Base-by-base conservation (phyloP, 2,888 invertebrate species). In the Carabus problematicus region DNA sequence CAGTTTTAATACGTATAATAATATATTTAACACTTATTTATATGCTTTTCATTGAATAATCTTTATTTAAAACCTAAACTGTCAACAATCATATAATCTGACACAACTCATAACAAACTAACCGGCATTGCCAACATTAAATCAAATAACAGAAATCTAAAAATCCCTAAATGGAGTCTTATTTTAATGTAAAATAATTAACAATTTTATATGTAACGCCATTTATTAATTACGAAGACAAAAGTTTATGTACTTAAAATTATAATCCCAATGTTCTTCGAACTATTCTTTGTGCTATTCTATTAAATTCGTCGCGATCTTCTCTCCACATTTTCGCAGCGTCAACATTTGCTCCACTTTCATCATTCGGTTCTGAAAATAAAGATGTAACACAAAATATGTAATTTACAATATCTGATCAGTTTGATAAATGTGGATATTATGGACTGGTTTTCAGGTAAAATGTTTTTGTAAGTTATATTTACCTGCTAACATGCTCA, bases 301-400 rank as follows among this genome's bases (percentile, higher is more conserved):
- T 89, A 78, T 97, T 93, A 80, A 99, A 99, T 80, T 97, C 94
- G 11, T 90, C 88, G 11, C 97, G 86, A 79, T 98, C 93, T 81
- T 99, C 98, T 70, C 98, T 86, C 98, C 98, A 98, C 94, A 98
- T 97, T 84, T 98, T 98, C 0, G 98, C 98, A 8, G 99, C 99
- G 82, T 98, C 98, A 0, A 99, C 98, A 83, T 99, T 99, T 0
- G 99, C 99, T 11, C 98, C 98, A 78, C 97, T 98, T 82, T 99
- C 98, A 79, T 98, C 98, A 81, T 99, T 99, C 0, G 99, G 98
- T 81, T 99, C 98, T 91, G 80, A 49, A 59, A 40, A 12, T 12
- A 40, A 29, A 8, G 18, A 16, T 6, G 8, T 12, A 40, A 8
- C 1, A 42, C 11, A 41, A 59, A 59, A 40, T 18, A 40, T 59